A percentile compares a stretch with the other conserved stretches of the same genome.
These are phyloP conservation scores for Catocala fraxini DNA, from an alignment of 2,888 invertebrate species.

Conservation along the genomic window DNA sequence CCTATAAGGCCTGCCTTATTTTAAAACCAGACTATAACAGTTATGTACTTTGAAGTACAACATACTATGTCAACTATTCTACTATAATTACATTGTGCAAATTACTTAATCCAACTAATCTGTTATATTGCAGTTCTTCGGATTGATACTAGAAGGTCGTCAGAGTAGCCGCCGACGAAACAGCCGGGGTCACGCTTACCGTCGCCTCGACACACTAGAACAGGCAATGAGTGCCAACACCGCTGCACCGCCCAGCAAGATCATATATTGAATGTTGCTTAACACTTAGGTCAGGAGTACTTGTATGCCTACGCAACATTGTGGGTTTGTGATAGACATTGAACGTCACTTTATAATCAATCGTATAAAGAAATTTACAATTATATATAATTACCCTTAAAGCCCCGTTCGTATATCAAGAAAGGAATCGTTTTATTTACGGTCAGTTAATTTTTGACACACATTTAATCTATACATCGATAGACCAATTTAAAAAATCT, in stretches of 20 bases:
- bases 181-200: conserved; percentile 80
- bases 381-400: too few relatives aligned
- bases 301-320: conserved; percentile 13
- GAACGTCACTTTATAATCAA: conserved; percentile 1
- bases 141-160: conserved; percentile 78
- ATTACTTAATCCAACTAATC: too few relatives aligned
- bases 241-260: conserved; percentile 80
- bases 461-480: too few relatives aligned
- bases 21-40: too few relatives aligned
- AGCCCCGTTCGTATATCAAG: too few relatives aligned
- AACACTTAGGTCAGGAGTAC: conserved; percentile 21
- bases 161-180: conserved; percentile 75
- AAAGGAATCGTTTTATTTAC: too few relatives aligned
- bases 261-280: conserved; percentile 69
- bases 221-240: conserved; percentile 79
- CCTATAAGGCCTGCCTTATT: too few relatives aligned
- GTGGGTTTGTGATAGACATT: conserved; percentile 26
- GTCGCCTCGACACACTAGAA: conserved; percentile 80
- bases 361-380: not conserved
- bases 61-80: too few relatives aligned
- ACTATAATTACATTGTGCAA: too few relatives aligned
- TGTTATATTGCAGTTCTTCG: conserved; percentile 71
- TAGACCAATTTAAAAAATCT: too few relatives aligned
- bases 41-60: too few relatives aligned
- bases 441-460: too few relatives aligned